Evolutionary conservation across 35 echinoderm and acorn worm species (phyloP).

Genomic region (Holothuria glaberrima): DNA sequence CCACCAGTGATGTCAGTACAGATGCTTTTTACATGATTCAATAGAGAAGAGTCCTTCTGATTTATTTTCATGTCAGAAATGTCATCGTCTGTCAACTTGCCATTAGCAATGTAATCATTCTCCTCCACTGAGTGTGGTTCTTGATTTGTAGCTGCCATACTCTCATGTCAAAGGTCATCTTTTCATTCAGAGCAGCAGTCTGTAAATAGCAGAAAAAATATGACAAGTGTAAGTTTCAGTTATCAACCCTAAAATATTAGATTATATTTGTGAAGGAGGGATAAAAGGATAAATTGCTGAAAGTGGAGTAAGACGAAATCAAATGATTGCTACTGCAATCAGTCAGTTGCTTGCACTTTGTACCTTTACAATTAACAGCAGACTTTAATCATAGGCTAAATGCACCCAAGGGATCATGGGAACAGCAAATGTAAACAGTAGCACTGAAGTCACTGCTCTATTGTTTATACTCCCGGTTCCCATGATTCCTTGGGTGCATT

Average conservation of each 20-base stretch:
- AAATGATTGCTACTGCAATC: no score
- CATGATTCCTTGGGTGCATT: no score
- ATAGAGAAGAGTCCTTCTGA: conserved; percentile 29
- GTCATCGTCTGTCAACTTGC: conserved; percentile 44
- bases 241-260: no score
- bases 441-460: no score
- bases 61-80: conserved; percentile 40
- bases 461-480: no score
- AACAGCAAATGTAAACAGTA: no score
- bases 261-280: background rate
- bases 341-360: no score
- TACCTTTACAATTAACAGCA: no score
- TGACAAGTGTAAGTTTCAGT: no score
- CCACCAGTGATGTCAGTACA: background rate
- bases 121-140: conserved; percentile 57
- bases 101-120: conserved; percentile 43
- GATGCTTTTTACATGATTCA: conserved; percentile 45
- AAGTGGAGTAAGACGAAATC: no score
- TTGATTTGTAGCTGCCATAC: conserved; percentile 53
- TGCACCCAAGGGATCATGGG: no score
- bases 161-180: conserved; percentile 47
- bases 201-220: conserved; percentile 33
- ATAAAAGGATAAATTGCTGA: background rate
- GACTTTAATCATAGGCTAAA: no score
- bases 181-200: conserved; percentile 46